Conservation (phyloP, 2,888 invertebrate genomes). For the Drosophila helvetica region DNA sequence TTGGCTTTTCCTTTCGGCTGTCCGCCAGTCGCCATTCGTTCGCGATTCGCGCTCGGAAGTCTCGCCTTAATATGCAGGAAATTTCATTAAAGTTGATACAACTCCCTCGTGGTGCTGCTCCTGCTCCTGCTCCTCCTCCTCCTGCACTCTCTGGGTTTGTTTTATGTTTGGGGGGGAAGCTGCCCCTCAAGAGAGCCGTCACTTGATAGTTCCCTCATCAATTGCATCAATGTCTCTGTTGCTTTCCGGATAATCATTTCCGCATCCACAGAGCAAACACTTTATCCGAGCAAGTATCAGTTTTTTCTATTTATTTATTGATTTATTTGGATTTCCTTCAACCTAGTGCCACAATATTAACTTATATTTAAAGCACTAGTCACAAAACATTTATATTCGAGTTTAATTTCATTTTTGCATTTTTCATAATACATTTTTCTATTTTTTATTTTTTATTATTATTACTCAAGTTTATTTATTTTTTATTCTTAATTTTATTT, state of each 20-base stretch:
- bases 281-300: background rate
- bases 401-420: too few species aligned
- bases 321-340: too few species aligned
- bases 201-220: conserved; percentile 28
- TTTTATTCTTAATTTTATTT: too few species aligned
- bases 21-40: background rate
- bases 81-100: conserved; percentile 71
- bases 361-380: too few species aligned
- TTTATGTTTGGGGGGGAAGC: too few species aligned
- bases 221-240: conserved; percentile 24
- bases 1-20: conserved; percentile 26
- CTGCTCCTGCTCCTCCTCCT: background rate
- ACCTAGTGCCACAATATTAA: too few species aligned
- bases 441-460: too few species aligned
- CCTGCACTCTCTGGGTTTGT: too few species aligned
- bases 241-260: conserved; percentile 17
- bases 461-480: too few species aligned
- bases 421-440: too few species aligned
- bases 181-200: conserved; percentile 5
- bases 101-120: conserved; percentile 2
- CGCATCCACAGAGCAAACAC: background rate
- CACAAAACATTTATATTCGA: too few species aligned
- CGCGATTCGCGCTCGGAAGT: conserved; percentile 49
- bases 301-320: too few species aligned
- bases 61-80: conserved; percentile 71